phyloP scores from a whole-genome alignment of 2,113 vertebrate genomes.

The Trinectes maculatus region DNA sequence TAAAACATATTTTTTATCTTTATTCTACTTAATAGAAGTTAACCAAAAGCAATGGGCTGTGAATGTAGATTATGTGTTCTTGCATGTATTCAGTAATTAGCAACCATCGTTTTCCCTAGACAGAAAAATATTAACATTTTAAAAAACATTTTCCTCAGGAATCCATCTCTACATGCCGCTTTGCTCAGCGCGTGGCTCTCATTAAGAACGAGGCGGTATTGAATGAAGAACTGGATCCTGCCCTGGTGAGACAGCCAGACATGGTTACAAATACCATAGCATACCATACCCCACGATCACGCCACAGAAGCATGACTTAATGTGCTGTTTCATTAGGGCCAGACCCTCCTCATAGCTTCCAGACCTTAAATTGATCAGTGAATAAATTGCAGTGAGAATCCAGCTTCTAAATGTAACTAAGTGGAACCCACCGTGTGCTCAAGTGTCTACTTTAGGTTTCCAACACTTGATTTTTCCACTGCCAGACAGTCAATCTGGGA shows the following conservation, averaged over 20 bases:
- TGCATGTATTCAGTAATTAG: not conserved
- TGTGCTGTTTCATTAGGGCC: constrained; percentile 22
- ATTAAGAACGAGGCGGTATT: constrained; percentile 95
- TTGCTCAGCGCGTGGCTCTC: constrained; percentile 93
- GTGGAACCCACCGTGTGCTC: constrained; percentile 45
- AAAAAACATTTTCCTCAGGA: constrained; percentile 79
- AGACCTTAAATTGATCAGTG: constrained; percentile 52
- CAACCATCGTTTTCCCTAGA: not conserved
- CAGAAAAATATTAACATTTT: not conserved
- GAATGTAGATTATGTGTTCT: not conserved
- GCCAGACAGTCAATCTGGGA: constrained; percentile 21
- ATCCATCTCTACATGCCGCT: constrained; percentile 96
- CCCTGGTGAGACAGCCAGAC: constrained; percentile 84
- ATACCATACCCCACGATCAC: constrained; percentile 21
- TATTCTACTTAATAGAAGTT: not conserved
- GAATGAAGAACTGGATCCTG: constrained; percentile 95
- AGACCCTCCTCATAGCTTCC: constrained; percentile 46
- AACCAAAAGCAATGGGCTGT: not conserved
- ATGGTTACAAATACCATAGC: constrained; percentile 23
- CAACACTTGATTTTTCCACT: constrained; percentile 46
- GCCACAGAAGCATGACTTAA: constrained; percentile 44
- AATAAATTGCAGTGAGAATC: constrained; percentile 27
- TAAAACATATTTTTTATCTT: not conserved
- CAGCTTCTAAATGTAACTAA: constrained; percentile 31
- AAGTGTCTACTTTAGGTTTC: constrained; percentile 42